Evolutionary conservation across 2,888 invertebrate genomes (phyloP).

Genomic region (Cancer borealis): DNA sequence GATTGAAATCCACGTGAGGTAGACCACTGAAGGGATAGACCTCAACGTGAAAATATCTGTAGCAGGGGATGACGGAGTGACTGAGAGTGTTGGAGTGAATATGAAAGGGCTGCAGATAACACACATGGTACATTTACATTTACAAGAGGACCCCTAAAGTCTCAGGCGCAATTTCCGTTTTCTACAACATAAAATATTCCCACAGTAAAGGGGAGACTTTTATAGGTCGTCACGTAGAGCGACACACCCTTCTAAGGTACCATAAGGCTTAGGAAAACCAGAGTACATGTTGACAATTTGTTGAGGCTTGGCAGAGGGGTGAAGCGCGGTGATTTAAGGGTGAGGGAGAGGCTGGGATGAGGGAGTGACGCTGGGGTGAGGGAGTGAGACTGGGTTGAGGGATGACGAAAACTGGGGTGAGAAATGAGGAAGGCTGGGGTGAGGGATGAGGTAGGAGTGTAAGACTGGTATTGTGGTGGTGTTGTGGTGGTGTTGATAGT

Average conservation of each 20-base stretch:
- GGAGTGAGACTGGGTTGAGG: neutral
- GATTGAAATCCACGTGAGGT: too few relatives aligned
- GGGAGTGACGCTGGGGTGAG: neutral
- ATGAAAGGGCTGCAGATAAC: too few relatives aligned
- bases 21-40: too few relatives aligned
- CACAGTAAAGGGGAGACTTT: neutral
- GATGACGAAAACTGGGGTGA: neutral
- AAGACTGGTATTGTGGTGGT: too few relatives aligned
- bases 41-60: too few relatives aligned
- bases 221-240: neutral
- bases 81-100: too few relatives aligned
- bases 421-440: too few relatives aligned
- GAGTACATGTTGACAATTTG: neutral
- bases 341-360: neutral
- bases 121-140: too few relatives aligned
- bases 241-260: neutral
- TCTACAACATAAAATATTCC: neutral
- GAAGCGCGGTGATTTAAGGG: neutral
- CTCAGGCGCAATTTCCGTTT: neutral
- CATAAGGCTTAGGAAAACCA: neutral
- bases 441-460: too few relatives aligned
- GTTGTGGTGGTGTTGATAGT: too few relatives aligned
- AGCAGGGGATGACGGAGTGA: too few relatives aligned
- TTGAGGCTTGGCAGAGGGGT: neutral
- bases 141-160: too few relatives aligned